Evolutionary conservation across 2,113 vertebrate species (phyloP), one percentile per base, ranked within the genome.

Genomic region (Sterna hirundo): DNA sequence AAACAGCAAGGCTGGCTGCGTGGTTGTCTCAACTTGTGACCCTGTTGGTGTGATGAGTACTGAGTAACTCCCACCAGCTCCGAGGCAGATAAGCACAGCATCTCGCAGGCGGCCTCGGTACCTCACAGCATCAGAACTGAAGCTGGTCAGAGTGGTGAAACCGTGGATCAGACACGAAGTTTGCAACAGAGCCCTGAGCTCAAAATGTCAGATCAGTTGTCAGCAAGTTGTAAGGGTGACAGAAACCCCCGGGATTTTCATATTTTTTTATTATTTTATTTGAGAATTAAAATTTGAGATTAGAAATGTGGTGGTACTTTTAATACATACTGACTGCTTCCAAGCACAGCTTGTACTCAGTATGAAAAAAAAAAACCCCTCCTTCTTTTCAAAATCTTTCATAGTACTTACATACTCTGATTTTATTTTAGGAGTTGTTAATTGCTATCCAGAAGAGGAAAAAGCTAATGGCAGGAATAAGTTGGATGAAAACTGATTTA

Each of bases 331-430:
- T 69, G 46, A 64, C n/a, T 65, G n/a, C 38, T 97, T 93, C 74
- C 49, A 90, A 42, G 60, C 23, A 47, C 55, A 76, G 26, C 30
- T 85, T 86, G 16, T 85, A 44, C 27, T 78, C 20, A 4, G 8
- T 54, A 15, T 84, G 74, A 77, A 96, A 93, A 83, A 77, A 96
- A 92, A 83, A 77, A 96, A 92, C 1, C 30, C 29, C 22, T 88
- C 4, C 1, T 75, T 70, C 92, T 85, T 81, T 69, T 11, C 40
- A 21, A 70, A 86, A 64, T 86, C 38, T 70, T 86, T 65, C 4
- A 0, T 32, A 26, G 10, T 76, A 77, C 27, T 95, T 92, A 30
- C 55, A 3, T 86, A 71, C 30, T 74, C 32, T 65, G 30, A 78
- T 81, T 88, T 90, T 81, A 70, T 86, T 94, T 65, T 83, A 86